phyloP scores from a whole-genome alignment of 2,797 vertebrate species.

The Vireo griseus region DNA sequence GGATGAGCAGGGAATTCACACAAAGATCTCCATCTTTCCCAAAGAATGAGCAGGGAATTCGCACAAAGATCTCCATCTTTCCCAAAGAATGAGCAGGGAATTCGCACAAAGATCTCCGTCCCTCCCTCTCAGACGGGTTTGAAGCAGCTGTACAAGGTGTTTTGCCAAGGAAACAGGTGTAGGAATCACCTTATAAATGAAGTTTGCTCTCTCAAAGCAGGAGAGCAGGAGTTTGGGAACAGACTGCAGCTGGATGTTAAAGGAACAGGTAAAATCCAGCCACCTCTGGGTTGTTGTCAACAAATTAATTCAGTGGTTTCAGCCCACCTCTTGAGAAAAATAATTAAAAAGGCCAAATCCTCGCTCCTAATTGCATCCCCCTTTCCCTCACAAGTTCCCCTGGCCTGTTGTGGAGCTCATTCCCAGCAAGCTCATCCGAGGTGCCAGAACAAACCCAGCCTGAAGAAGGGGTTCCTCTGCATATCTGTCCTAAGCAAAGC shows the following conservation, averaged over 20 bases:
- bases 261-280: background rate
- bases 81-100: background rate
- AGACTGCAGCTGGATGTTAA: background rate
- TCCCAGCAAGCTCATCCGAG: slow-evolving; percentile 3
- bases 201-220: background rate
- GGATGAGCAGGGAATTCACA: background rate
- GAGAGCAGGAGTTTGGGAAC: background rate
- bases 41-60: background rate
- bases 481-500: slow-evolving; percentile 57
- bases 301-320: background rate
- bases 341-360: background rate
- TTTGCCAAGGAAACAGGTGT: background rate
- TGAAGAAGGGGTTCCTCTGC: slow-evolving; percentile 43
- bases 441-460: slow-evolving; percentile 33
- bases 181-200: background rate
- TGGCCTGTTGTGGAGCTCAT: background rate
- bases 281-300: background rate
- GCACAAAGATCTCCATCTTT: background rate
- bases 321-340: background rate
- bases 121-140: background rate
- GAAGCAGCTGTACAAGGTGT: background rate
- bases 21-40: background rate
- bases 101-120: background rate
- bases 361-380: background rate
- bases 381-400: background rate